phyloP scores from a whole-genome alignment of 2,888 invertebrate species.

The Lathronympha strigana region DNA sequence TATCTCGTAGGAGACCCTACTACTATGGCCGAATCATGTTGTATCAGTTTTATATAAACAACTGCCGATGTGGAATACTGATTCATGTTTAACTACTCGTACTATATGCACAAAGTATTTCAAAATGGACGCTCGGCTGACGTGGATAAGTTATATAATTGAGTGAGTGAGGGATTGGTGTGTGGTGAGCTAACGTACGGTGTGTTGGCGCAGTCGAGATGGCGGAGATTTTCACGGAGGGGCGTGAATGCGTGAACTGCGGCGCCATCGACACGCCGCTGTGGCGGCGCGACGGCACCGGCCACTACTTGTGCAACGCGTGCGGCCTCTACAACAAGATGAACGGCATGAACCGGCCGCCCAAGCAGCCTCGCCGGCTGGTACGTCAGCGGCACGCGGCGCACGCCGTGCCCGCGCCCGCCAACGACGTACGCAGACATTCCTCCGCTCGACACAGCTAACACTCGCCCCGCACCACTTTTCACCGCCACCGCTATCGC shows the following conservation, averaged over 20 bases:
- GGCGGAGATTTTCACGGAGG: conserved; percentile 94
- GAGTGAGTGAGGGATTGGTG: conserved; percentile 27
- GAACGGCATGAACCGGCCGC: conserved; percentile 99
- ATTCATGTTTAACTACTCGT: not conserved
- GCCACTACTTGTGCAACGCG: conserved; percentile 99
- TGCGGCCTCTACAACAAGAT: conserved; percentile 99
- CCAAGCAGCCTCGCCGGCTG: conserved; percentile 99
- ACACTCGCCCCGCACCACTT: conserved; percentile 50
- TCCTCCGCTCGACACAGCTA: conserved; percentile 51
- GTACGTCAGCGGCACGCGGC: conserved; percentile 88
- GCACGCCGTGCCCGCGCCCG: conserved; percentile 69
- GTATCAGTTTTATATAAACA: not conserved
- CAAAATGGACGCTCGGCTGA: conserved; percentile 49
- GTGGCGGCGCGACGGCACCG: conserved; percentile 99
- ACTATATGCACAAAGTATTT: conserved; percentile 23
- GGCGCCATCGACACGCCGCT: conserved; percentile 98
- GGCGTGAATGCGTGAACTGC: conserved; percentile 98
- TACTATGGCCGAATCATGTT: not conserved
- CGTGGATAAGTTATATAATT: conserved; percentile 33
- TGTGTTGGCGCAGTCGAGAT: conserved; percentile 80
- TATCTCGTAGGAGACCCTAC: no score
- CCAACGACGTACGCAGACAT: conserved; percentile 70
- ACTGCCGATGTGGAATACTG: conserved; percentile 15
- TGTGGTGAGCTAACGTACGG: conserved; percentile 42
- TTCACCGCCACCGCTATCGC: conserved; percentile 48